Evolutionary conservation across 2,113 vertebrate genomes (phyloP).

Genomic region (Lepus europaeus): DNA sequence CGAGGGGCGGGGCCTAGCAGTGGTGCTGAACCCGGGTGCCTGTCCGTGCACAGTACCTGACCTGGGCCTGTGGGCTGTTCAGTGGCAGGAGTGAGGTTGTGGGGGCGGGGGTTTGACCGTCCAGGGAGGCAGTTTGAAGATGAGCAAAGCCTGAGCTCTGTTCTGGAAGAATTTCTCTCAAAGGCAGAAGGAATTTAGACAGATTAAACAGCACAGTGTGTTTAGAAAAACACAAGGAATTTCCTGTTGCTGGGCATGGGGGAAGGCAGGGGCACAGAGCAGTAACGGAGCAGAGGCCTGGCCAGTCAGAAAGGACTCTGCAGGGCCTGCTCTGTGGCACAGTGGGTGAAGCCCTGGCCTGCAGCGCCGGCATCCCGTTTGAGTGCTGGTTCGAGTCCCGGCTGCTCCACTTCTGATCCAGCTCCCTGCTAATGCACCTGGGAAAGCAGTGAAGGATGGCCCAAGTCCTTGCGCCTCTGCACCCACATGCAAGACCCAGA

Average conservation of each 20-base stretch:
- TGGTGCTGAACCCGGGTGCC: fast-evolving
- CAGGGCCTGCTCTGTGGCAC: background rate
- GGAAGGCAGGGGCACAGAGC: background rate
- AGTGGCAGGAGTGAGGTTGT: background rate
- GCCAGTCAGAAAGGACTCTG: background rate
- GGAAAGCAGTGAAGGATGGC: too few species aligned
- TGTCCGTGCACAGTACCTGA: background rate
- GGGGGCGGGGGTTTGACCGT: background rate
- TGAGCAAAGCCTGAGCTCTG: background rate
- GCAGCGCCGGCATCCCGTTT: too few species aligned
- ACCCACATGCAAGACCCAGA: too few species aligned
- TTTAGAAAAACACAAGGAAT: background rate
- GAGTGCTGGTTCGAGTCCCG: too few species aligned
- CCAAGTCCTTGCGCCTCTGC: too few species aligned
- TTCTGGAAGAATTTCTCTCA: background rate
- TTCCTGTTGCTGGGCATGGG: background rate
- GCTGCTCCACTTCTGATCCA: too few species aligned
- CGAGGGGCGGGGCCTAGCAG: fast-evolving
- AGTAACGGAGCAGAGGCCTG: background rate
- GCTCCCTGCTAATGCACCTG: too few species aligned
- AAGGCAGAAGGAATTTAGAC: background rate
- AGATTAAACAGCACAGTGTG: background rate
- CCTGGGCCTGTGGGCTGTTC: too few species aligned
- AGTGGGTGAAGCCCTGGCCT: too few species aligned
- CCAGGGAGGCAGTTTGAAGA: background rate